Percentiles rank a stretch among this genome's conserved stretches.
phyloP scores from a whole-genome alignment of 2,888 invertebrate genomes.

The Lordiphosa andalusiaca region DNA sequence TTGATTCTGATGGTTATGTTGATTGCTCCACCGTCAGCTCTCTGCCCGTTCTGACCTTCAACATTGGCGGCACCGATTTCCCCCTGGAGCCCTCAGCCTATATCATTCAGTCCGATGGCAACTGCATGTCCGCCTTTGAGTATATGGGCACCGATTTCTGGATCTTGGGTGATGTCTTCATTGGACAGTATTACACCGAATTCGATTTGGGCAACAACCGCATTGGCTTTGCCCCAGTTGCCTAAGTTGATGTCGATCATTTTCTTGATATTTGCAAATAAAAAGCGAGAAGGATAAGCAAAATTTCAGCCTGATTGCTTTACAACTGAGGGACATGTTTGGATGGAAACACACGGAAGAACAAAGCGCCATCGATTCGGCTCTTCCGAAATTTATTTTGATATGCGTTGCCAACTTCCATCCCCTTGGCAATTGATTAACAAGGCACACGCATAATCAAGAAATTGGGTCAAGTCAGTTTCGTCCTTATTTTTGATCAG shows the following conservation, averaged over 20 bases:
- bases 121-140: slow-evolving; percentile 95
- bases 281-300: slow-evolving; percentile 13
- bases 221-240: slow-evolving; percentile 90
- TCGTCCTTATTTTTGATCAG: too few species aligned
- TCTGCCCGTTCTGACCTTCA: slow-evolving; percentile 89
- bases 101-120: slow-evolving; percentile 83
- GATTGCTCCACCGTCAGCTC: slow-evolving; percentile 88
- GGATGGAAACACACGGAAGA: too few species aligned
- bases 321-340: too few species aligned
- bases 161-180: slow-evolving; percentile 98
- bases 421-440: too few species aligned
- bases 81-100: slow-evolving; percentile 90
- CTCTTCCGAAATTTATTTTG: too few species aligned
- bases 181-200: slow-evolving; percentile 96
- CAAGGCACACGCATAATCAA: too few species aligned
- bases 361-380: too few species aligned
- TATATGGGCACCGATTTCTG: slow-evolving; percentile 91
- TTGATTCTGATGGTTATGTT: slow-evolving; percentile 80
- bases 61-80: slow-evolving; percentile 87
- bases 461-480: too few species aligned
- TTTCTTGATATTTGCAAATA: not conserved
- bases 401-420: too few species aligned
- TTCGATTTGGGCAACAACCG: slow-evolving; percentile 93
- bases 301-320: too few species aligned
- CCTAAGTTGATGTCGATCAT: slow-evolving; percentile 58